A percentile compares a stretch with the other conserved stretches of the same genome.
These are phyloP conservation scores for Scaeva pyrastri DNA, from an alignment of 2,888 invertebrate species.

Conservation along the genomic window DNA sequence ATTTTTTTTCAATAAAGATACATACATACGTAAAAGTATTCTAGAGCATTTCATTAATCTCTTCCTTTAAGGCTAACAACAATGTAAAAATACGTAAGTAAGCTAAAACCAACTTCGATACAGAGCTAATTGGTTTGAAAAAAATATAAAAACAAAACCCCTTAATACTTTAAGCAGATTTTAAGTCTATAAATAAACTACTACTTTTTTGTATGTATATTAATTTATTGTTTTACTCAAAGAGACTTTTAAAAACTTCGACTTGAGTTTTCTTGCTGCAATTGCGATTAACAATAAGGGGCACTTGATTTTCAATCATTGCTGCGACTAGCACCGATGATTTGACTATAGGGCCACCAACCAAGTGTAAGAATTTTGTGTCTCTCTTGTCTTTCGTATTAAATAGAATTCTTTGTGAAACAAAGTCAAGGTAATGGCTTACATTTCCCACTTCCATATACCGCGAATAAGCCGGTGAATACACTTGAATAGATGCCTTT, in stretches of 20 bases:
- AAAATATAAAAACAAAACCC: no score
- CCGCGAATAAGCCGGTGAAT: constrained; percentile 86
- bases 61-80: no score
- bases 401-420: constrained; percentile 91
- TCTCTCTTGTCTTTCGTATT: constrained; percentile 87
- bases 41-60: no score
- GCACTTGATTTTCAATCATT: constrained; percentile 87
- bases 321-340: constrained; percentile 91
- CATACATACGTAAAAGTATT: no score
- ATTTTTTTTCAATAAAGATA: no score
- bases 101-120: no score
- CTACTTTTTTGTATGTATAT: no score
- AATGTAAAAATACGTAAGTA: no score
- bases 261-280: constrained; percentile 69
- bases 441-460: constrained; percentile 91
- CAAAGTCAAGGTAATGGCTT: constrained; percentile 89
- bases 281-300: constrained; percentile 73
- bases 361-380: constrained; percentile 87
- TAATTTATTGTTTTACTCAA: constrained; percentile 74
- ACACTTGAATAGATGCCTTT: constrained; percentile 89
- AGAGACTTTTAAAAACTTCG: constrained; percentile 80
- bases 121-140: no score
- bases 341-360: constrained; percentile 90
- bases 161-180: no score
- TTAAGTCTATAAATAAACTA: no score